Percentiles rank a stretch among this genome's conserved stretches.
These are phyloP conservation scores for Aphodius sticticus DNA, from an alignment of 2,888 invertebrate genomes.

Conservation along the genomic window DNA sequence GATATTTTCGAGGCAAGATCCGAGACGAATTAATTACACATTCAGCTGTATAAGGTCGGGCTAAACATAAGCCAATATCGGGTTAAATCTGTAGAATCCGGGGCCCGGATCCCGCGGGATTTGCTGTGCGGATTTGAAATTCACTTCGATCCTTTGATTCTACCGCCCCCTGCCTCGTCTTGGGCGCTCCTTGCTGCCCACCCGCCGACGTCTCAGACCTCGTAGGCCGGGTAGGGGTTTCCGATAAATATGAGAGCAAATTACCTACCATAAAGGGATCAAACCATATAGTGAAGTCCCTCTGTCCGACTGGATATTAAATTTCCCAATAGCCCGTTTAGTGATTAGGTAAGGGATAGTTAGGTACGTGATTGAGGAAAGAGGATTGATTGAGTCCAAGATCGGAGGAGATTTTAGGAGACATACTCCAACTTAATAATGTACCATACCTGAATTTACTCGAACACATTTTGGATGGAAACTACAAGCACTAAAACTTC, in stretches of 20 bases:
- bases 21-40: constrained; percentile 4
- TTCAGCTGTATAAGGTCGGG: not conserved
- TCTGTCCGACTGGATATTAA: constrained; percentile 14
- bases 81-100: not conserved
- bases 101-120: not conserved
- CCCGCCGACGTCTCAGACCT: not conserved
- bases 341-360: constrained; percentile 6
- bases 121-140: not conserved
- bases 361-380: not conserved
- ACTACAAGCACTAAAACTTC: too few relatives aligned
- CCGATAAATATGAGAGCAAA: constrained; percentile 24
- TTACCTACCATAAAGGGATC: constrained; percentile 26
- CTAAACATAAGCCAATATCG: constrained; percentile 4
- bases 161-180: not conserved
- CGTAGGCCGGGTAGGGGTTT: constrained; percentile 9
- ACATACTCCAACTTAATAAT: too few relatives aligned
- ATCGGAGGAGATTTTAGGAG: not conserved
- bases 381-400: not conserved
- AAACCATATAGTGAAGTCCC: not conserved
- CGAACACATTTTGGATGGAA: too few relatives aligned
- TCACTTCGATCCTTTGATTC: constrained; percentile 4
- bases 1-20: not conserved
- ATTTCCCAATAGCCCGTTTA: constrained; percentile 23
- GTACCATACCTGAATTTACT: too few relatives aligned
- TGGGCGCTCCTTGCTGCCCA: not conserved